phyloP scores from a whole-genome alignment of 2,888 invertebrate species.

The Catocala fraxini region DNA sequence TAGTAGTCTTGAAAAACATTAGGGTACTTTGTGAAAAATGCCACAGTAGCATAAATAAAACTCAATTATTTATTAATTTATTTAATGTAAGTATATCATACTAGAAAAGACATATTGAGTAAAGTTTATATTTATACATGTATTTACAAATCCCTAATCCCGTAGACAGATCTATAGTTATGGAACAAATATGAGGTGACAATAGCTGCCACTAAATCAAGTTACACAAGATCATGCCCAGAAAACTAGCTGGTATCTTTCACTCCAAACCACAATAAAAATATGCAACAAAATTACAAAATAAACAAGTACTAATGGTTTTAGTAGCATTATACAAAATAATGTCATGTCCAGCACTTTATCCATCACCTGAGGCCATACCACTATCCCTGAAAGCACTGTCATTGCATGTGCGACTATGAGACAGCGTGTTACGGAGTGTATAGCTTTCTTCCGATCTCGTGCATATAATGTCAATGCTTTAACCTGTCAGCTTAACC shows the following conservation, averaged over 20 bases:
- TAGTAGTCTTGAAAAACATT: background rate
- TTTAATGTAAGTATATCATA: constrained; percentile 40
- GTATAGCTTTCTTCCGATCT: no score
- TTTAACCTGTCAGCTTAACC: no score
- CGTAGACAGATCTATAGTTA: constrained; percentile 55
- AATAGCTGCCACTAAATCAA: background rate
- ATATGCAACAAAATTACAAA: constrained; percentile 31
- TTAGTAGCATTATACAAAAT: constrained; percentile 15
- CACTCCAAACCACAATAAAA: constrained; percentile 25
- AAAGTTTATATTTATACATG: constrained; percentile 55
- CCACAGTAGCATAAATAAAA: constrained; percentile 37
- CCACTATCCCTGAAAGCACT: no score
- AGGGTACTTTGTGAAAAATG: background rate
- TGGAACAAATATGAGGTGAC: constrained; percentile 13
- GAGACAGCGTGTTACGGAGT: no score
- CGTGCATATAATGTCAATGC: no score
- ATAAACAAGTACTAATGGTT: constrained; percentile 29
- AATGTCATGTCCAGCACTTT: constrained; percentile 23
- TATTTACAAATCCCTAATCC: constrained; percentile 62
- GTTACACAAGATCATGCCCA: constrained; percentile 9
- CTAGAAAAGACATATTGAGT: constrained; percentile 46
- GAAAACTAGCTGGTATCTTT: constrained; percentile 15
- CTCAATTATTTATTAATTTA: constrained; percentile 38
- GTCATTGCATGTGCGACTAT: no score
- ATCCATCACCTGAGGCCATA: constrained; percentile 28